phyloP scores from a whole-genome alignment of 2,797 vertebrate genomes.

The Chelon labrosus region DNA sequence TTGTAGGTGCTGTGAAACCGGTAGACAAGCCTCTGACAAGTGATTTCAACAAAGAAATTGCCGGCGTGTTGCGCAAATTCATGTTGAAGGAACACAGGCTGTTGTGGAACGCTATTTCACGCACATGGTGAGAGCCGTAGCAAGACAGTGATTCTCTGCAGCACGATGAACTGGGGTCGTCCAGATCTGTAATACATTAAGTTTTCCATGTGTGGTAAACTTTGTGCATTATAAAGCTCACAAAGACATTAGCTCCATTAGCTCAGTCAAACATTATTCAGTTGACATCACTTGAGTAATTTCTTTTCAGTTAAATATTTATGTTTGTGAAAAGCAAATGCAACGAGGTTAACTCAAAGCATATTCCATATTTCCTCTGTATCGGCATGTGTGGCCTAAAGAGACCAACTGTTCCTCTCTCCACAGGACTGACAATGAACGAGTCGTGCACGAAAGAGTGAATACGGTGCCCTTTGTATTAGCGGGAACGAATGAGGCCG shows the following conservation, averaged over 20 bases:
- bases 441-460: constrained; percentile 85
- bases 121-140: constrained; percentile 84
- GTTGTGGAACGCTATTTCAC: constrained; percentile 88
- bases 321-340: no score
- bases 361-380: neutral
- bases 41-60: constrained; percentile 84
- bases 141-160: neutral
- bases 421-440: constrained; percentile 87
- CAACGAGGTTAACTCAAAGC: no score
- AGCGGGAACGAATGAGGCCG: constrained; percentile 68
- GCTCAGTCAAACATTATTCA: neutral
- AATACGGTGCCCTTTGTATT: constrained; percentile 87
- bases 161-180: neutral
- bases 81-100: constrained; percentile 88
- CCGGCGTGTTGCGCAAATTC: constrained; percentile 89
- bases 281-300: neutral
- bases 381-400: constrained; percentile 2
- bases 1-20: constrained; percentile 86
- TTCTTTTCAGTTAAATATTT: neutral
- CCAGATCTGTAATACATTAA: no score
- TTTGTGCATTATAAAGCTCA: neutral
- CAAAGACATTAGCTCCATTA: neutral
- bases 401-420: neutral
- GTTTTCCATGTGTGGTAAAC: no score
- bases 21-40: constrained; percentile 83